phyloP scores from a whole-genome alignment of 2,888 invertebrate species.

The Tenthredo scrophulariae region DNA sequence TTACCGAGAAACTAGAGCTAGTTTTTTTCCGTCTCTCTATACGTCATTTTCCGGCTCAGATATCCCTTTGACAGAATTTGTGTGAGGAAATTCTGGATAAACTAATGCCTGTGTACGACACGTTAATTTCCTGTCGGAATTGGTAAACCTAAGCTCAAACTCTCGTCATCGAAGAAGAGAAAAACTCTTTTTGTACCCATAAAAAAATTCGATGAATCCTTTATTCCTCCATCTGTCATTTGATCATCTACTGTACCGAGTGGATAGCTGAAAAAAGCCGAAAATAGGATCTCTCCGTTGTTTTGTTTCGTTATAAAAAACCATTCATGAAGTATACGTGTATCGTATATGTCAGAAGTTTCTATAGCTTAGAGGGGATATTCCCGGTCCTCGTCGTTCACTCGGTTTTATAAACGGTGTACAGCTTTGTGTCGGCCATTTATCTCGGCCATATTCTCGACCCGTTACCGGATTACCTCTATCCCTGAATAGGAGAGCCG shows the following conservation, averaged over 20 bases:
- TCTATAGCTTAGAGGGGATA: not conserved
- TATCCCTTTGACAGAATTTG: conserved; percentile 19
- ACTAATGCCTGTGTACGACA: conserved; percentile 4
- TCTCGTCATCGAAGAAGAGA: not conserved
- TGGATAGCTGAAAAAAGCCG: not conserved
- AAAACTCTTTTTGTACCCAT: not conserved
- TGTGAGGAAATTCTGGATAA: not conserved
- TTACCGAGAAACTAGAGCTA: not conserved
- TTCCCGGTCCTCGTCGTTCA: not conserved
- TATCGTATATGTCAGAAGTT: not conserved
- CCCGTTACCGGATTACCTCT: conserved; percentile 30
- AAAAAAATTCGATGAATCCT: not conserved
- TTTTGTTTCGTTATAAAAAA: not conserved
- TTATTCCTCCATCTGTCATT: not conserved
- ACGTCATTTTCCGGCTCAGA: not conserved
- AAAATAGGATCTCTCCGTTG: not conserved
- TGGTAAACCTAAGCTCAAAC: not conserved
- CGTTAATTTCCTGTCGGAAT: conserved; percentile 14
- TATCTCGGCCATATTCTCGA: conserved; percentile 24
- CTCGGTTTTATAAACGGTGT: not conserved
- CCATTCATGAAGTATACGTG: not conserved
- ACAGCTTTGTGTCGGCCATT: not conserved
- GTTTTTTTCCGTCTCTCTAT: not conserved
- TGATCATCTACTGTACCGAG: not conserved
- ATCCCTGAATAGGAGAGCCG: conserved; percentile 28